Base-by-base conservation (phyloP, 2,888 invertebrate species). In the Perizoma affinitatum region DNA sequence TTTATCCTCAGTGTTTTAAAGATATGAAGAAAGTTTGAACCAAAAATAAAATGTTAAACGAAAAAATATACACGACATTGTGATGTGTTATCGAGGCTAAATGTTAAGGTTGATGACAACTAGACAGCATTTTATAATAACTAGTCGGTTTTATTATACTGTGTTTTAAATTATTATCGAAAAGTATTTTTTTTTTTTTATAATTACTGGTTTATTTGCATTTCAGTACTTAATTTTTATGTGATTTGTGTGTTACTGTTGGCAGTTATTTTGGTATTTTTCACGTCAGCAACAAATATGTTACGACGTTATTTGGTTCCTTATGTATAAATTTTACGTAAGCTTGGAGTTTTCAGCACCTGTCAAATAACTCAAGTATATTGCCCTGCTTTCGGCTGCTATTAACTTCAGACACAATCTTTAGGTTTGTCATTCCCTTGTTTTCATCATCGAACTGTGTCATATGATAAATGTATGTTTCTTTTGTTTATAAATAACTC, bases 401-500 rank as follows among this genome's bases (percentile, higher is more conserved):
- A 54, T 66, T 69, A 62, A 67, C 68, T 62, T 55, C 60, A 55
- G 45, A 61, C 61, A 67, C 59, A 73, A 63, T 73, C 67, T 66
- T 67, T 68, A 69, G 68, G 69, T 67, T 67, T 57, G 61, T 58
- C 66, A 67, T 73, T 75, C 67, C 70, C 75, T 78, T 85, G 82
- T 83, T 85, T 82, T 82, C 75, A 76, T 75, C 72, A 75, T 79
- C 73, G 78, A 90, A 86, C 80, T 86, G 88, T 91, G 90, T 87
- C 89, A 88, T 87, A 82, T 82, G 79, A 86, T 85, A 86, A 84
- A 87, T 84, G 84, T 82, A 82, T 87, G 83, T 87, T 85, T 86
- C 86, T 85, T 83, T 84, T 86, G 85, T 85, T 85, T 92, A 91
- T 87, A 89, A 90, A 91, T 92, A 92, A 83, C 85, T 77, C 75